These are phyloP conservation scores for Plectropomus leopardus DNA, from an alignment of 2,113 vertebrate genomes.

Conservation along the genomic window DNA sequence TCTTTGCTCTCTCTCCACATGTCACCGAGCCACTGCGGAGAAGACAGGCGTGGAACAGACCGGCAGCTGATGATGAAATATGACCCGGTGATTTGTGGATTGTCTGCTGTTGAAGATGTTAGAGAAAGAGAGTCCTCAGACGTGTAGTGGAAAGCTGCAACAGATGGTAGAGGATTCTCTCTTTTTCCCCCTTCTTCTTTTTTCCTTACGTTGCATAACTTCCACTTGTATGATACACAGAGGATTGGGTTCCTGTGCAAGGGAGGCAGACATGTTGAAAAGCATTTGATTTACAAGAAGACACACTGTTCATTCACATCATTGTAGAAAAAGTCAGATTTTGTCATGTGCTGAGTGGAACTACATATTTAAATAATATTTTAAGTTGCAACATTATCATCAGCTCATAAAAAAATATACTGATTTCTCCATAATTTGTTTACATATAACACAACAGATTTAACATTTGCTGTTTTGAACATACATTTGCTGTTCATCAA, in stretches of 20 bases:
- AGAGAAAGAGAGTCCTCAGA: constrained; percentile 59
- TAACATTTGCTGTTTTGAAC: neutral
- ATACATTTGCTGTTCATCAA: neutral
- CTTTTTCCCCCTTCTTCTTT: neutral
- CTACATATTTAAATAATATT: neutral
- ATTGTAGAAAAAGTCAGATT: neutral
- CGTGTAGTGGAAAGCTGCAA: constrained; percentile 64
- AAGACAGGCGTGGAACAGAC: constrained; percentile 55
- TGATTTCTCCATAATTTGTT: neutral
- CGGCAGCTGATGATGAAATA: constrained; percentile 80
- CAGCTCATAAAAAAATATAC: neutral
- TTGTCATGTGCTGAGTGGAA: neutral
- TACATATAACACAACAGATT: neutral
- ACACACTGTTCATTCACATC: neutral
- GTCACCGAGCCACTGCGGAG: constrained; percentile 37
- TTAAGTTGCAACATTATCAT: neutral
- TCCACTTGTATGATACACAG: constrained; percentile 39
- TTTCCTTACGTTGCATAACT: constrained; percentile 40
- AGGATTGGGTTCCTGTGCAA: constrained; percentile 27
- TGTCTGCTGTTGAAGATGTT: constrained; percentile 64
- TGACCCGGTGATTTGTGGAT: constrained; percentile 73
- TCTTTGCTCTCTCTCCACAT: constrained; percentile 28
- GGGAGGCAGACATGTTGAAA: constrained; percentile 2
- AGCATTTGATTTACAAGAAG: neutral
- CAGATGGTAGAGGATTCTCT: constrained; percentile 60